phyloP scores from a whole-genome alignment of 2,797 vertebrate species.

The Huso huso region DNA sequence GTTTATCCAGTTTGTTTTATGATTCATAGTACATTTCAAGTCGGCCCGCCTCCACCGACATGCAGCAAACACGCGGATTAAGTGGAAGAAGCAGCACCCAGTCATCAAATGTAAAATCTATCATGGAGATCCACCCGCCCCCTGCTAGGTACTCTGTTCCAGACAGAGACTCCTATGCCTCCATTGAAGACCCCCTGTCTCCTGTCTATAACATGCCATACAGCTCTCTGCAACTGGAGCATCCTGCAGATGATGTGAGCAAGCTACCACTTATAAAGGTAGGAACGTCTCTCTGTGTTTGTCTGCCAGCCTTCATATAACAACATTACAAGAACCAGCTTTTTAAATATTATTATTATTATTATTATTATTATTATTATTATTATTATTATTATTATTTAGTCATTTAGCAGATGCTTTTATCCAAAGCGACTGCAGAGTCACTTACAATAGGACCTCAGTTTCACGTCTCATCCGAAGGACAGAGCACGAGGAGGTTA shows the following conservation, averaged over 20 bases:
- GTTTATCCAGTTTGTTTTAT: neutral
- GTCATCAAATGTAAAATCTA: conserved; percentile 57
- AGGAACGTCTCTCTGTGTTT: conserved; percentile 34
- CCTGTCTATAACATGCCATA: conserved; percentile 71
- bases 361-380: too few relatives aligned
- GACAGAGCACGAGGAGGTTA: too few relatives aligned
- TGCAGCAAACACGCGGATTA: conserved; percentile 41
- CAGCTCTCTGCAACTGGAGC: conserved; percentile 26
- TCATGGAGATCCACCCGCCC: conserved; percentile 43
- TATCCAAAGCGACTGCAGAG: too few relatives aligned
- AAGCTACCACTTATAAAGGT: conserved; percentile 69
- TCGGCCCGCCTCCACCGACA: conserved; percentile 43
- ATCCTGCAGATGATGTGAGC: conserved; percentile 31
- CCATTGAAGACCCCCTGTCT: conserved; percentile 38
- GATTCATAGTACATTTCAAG: conserved; percentile 45
- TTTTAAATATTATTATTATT: too few relatives aligned
- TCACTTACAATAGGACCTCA: too few relatives aligned
- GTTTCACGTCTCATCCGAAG: too few relatives aligned
- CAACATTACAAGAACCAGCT: too few relatives aligned
- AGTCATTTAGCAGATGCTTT: too few relatives aligned
- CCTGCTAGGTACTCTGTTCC: conserved; percentile 54
- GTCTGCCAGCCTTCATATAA: too few relatives aligned
- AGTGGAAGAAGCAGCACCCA: conserved; percentile 61
- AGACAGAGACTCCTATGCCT: conserved; percentile 42
- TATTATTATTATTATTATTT: too few relatives aligned